A percentile compares a stretch with the other conserved stretches of the same genome.
phyloP scores from a whole-genome alignment of 2,113 vertebrate genomes.

The Lycaon pictus region DNA sequence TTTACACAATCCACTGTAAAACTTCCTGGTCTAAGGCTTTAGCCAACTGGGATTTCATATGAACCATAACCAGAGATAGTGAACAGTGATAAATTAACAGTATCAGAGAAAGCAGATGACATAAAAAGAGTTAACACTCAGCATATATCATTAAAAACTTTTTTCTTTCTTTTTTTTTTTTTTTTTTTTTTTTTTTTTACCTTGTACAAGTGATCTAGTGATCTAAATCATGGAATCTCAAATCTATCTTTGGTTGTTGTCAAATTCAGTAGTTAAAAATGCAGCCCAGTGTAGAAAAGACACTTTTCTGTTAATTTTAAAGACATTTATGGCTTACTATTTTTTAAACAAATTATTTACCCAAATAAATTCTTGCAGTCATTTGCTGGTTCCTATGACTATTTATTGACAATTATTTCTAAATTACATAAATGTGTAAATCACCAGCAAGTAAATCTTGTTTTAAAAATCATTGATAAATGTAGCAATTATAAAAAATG shows the following conservation, averaged over 20 bases:
- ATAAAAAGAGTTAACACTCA: conserved; percentile 57
- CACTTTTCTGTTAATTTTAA: conserved; percentile 80
- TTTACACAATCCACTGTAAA: conserved; percentile 64
- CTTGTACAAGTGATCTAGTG: conserved; percentile 51
- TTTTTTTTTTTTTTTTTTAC: not conserved
- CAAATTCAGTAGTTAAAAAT: conserved; percentile 81
- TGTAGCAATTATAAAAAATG: conserved; percentile 59
- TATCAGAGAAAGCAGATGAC: conserved; percentile 52
- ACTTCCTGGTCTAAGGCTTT: conserved; percentile 48
- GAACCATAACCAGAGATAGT: conserved; percentile 51
- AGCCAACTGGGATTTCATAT: conserved; percentile 60
- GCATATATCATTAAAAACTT: conserved; percentile 61
- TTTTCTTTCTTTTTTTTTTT: not conserved
- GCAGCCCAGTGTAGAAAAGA: conserved; percentile 61
- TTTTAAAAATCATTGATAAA: conserved; percentile 67
- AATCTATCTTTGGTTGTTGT: conserved; percentile 74
- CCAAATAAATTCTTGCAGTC: conserved; percentile 79
- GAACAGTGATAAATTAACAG: conserved; percentile 64
- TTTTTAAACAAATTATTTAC: conserved; percentile 79
- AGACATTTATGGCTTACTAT: conserved; percentile 71
- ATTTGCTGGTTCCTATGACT: conserved; percentile 73
- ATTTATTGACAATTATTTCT: conserved; percentile 78
- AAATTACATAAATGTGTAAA: conserved; percentile 49
- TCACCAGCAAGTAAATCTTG: conserved; percentile 68
- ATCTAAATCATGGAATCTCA: conserved; percentile 77